Base-by-base conservation (phyloP, 1,140 invertebrate species). In the Apis cerana region DNA sequence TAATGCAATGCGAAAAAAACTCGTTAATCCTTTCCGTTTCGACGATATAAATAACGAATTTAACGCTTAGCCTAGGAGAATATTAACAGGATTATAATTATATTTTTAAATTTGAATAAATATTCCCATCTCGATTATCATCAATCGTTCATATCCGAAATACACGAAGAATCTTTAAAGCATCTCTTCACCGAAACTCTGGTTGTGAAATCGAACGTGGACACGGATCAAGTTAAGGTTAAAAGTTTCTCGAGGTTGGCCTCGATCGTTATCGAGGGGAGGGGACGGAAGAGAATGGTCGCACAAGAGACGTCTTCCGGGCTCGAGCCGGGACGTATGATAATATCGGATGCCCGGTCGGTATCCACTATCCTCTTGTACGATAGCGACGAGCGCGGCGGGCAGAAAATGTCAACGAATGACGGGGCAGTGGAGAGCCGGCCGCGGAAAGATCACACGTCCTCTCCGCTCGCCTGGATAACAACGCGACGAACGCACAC, bases 371-470 rank as follows among this genome's bases (percentile, higher is more conserved):
- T 80, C 78, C 48, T 62, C 69, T 61, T 80, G 69, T 80, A 80
- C 69, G 48, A 54, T 33, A 33, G 58, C 50, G 68, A 80, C 50
- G 48, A 48, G 9, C 69, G 23, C 69, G 58, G 74, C 54, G 69
- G 50, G 21, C 48, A 64, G 78, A 70, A 80, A 80, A 80, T 80
- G 78, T 80, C 78, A 74, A 61, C 68, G 78, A 80, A 80, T 80
- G 78, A 80, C 78, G 59, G 13, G 21, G 78, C 78, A 64, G 27
- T 65, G 50, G 50, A 43, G 5, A 43, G 33, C 33, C 5, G 48
- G 58, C 48, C 10, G 17, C n/a, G 19, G 8, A 43, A 43, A 43
- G 65, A 79, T 79, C 76, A 69, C 43, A 69, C 52, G 76, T 75
- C 48, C 59, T 75, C 59, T 52, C 13, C 10, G 62, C 43, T n/a